These are phyloP conservation scores for Papilio glaucus DNA, from an alignment of 1,140 invertebrate genomes.

Conservation along the genomic window DNA sequence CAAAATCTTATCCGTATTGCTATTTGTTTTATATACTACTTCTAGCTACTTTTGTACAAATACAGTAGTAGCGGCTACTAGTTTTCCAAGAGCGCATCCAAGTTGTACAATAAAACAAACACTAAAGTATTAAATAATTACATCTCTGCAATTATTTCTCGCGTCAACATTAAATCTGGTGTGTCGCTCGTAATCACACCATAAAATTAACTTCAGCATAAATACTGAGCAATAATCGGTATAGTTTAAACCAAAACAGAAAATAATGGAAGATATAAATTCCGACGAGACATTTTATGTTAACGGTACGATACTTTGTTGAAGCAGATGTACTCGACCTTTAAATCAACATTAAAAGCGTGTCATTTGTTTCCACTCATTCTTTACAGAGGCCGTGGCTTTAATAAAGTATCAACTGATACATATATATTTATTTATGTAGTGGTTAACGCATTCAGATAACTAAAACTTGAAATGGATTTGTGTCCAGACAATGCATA, in stretches of 20 bases:
- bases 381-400: too few species aligned
- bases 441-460: too few species aligned
- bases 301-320: not conserved
- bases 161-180: not conserved
- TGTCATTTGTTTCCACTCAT: too few species aligned
- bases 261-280: not conserved
- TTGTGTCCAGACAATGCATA: too few species aligned
- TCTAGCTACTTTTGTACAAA: too few species aligned
- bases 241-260: not conserved
- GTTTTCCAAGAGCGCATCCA: not conserved
- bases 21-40: too few species aligned
- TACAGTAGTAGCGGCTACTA: not conserved
- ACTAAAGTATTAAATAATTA: conserved; percentile 4
- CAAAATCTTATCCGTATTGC: too few species aligned
- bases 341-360: too few species aligned
- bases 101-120: not conserved
- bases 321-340: not conserved
- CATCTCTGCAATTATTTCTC: not conserved
- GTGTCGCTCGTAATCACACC: not conserved
- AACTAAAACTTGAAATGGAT: too few species aligned
- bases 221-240: not conserved
- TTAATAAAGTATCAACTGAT: too few species aligned
- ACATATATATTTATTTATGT: too few species aligned
- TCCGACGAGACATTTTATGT: not conserved
- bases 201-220: conserved; percentile 14